Evolutionary conservation across 2,888 invertebrate species (phyloP).

Genomic region (Papilio protenor): DNA sequence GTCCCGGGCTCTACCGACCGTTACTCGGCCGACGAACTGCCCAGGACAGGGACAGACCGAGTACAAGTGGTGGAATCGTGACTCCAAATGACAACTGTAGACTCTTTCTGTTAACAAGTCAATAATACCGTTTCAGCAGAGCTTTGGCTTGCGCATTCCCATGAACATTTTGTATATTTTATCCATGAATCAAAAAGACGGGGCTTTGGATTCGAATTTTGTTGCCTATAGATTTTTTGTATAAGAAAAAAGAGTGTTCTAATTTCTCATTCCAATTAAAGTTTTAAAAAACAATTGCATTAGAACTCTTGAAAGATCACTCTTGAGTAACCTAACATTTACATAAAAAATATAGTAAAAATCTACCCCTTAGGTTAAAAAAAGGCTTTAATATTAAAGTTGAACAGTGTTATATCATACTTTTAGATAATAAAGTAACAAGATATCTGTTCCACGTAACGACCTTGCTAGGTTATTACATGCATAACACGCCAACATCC

Average conservation of each 20-base stretch:
- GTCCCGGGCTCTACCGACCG: slow-evolving; percentile 25
- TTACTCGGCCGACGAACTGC: slow-evolving; percentile 31
- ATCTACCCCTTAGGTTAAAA: background rate
- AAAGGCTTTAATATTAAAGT: background rate
- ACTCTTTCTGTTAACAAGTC: slow-evolving; percentile 40
- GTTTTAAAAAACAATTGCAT: too few species aligned
- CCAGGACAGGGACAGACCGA: slow-evolving; percentile 20
- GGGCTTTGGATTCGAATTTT: too few species aligned
- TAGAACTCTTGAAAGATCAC: too few species aligned
- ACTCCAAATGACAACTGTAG: slow-evolving; percentile 29
- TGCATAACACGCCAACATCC: slow-evolving; percentile 32
- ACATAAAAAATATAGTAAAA: too few species aligned
- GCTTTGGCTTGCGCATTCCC: slow-evolving; percentile 17
- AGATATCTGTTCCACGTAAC: slow-evolving; percentile 15
- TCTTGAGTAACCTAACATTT: too few species aligned
- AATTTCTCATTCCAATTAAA: too few species aligned
- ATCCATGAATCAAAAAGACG: background rate
- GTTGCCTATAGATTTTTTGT: too few species aligned
- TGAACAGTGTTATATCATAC: background rate
- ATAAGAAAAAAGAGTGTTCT: too few species aligned
- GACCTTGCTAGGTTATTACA: slow-evolving; percentile 38
- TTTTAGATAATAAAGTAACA: slow-evolving; percentile 6
- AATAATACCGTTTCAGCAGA: slow-evolving; percentile 22
- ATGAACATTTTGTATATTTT: background rate
- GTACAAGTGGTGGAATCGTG: slow-evolving; percentile 25